Base-by-base conservation (phyloP, 1,140 invertebrate species). In the Oscheius sp. region DNA sequence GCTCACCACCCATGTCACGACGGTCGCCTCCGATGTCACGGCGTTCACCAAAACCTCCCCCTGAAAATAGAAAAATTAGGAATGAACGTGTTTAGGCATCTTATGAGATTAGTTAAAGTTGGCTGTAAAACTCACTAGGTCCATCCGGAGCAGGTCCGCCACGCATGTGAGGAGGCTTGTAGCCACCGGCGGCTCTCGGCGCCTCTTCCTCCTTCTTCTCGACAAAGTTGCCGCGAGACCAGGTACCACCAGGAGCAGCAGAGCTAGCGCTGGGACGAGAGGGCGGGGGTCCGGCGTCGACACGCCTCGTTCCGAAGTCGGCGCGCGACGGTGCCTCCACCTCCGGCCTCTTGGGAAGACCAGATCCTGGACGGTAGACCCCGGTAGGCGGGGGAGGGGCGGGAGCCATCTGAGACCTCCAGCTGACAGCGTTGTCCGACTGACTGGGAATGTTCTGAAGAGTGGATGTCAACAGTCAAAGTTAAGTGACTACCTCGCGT, bases 231-330 rank as follows among this genome's bases (percentile, higher is more conserved):
- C 61, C 61, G 18, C 61, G 0, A 7, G 23, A 7, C 61, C 61
- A 63, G 0, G 55, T 23, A 23, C 55, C 55, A 23, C 55, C 55
- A 42, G 31, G 15, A 42, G 7, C 61, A 10, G 32, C 26, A 18
- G 61, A 20, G 55, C 55, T 59, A 32, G 18, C 15, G 0, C 0
- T 34, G 10, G 61, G 23, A 36, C 20, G 18, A 64, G 13, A 38
- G 1, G 35, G 35, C 7, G 34, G 36, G 3, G 64, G 31, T 68
- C n/a, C 15, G 18, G 18, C n/a, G 23, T 65, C 45, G 29, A 68
- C 7, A 67, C 29, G 31, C 13, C 63, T 32, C n/a, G 13, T 65
- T 20, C 63, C 63, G 23, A 65, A 65, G 10, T 65, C 63, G 20
- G 32, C 31, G 45, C 63, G 63, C 20, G 63, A 65, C 3, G 63